These are phyloP conservation scores for Callospermophilus lateralis DNA, from an alignment of 2,113 vertebrate genomes.

Conservation along the genomic window DNA sequence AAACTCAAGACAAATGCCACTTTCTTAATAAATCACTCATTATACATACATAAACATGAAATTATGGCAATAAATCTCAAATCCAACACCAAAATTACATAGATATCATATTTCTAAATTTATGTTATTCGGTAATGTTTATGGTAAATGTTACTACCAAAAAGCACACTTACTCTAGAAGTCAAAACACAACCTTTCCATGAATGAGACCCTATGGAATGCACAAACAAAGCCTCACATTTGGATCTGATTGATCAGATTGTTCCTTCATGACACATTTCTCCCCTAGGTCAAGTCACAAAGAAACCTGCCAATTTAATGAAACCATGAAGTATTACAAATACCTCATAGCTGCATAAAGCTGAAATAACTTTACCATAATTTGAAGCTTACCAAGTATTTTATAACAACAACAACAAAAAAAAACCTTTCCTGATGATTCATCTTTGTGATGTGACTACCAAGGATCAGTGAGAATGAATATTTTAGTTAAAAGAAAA, in stretches of 20 bases:
- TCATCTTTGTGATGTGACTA: slow-evolving; percentile 74
- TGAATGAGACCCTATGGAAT: neutral
- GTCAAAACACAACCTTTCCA: neutral
- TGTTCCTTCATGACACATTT: neutral
- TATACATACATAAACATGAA: neutral
- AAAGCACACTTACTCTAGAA: neutral
- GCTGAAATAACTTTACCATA: neutral
- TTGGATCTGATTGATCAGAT: neutral
- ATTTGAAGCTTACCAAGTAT: slow-evolving; percentile 30
- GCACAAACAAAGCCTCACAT: neutral
- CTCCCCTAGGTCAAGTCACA: neutral
- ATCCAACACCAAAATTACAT: neutral
- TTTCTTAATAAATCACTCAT: neutral
- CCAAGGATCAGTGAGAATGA: slow-evolving; percentile 80
- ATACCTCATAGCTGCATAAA: neutral
- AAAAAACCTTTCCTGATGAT: slow-evolving; percentile 63
- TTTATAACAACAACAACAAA: neutral
- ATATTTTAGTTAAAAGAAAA: slow-evolving; percentile 71
- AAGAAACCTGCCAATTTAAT: neutral
- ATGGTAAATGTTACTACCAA: neutral
- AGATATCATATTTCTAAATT: neutral
- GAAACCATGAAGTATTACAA: neutral
- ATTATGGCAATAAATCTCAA: slow-evolving; percentile 20
- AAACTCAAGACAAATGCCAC: neutral
- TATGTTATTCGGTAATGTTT: neutral